phyloP scores from a whole-genome alignment of 2,113 vertebrate genomes.

The Todiramphus chloris region DNA sequence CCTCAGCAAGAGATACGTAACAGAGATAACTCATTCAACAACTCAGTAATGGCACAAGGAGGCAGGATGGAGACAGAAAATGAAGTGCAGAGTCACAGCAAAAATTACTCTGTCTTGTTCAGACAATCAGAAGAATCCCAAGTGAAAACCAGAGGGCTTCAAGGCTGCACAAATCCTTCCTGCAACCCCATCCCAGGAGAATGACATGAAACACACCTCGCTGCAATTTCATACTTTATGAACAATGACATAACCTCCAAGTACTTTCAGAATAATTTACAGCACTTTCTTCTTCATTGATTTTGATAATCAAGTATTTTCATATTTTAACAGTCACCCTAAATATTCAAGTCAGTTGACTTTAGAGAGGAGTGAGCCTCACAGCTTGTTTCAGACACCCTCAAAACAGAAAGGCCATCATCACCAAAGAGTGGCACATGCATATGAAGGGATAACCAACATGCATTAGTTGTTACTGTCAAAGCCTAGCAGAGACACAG shows the following conservation, averaged over 20 bases:
- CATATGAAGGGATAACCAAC: fast-evolving
- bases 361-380: not conserved
- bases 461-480: not conserved
- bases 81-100: not conserved
- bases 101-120: not conserved
- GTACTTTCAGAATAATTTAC: not conserved
- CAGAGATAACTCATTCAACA: not conserved
- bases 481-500: not conserved
- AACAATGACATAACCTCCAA: not conserved
- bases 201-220: not conserved
- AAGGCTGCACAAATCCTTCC: not conserved
- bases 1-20: not conserved
- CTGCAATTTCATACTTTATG: not conserved
- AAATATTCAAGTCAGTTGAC: not conserved
- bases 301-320: not conserved
- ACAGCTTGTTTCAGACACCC: not conserved
- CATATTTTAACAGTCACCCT: not conserved
- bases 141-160: not conserved
- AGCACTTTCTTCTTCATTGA: not conserved
- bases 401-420: not conserved
- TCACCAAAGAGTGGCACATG: not conserved
- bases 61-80: not conserved
- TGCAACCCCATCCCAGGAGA: not conserved
- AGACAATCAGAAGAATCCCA: not conserved
- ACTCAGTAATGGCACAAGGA: not conserved